phyloP scores from a whole-genome alignment of 2,888 invertebrate genomes.

The Mythimna impura region DNA sequence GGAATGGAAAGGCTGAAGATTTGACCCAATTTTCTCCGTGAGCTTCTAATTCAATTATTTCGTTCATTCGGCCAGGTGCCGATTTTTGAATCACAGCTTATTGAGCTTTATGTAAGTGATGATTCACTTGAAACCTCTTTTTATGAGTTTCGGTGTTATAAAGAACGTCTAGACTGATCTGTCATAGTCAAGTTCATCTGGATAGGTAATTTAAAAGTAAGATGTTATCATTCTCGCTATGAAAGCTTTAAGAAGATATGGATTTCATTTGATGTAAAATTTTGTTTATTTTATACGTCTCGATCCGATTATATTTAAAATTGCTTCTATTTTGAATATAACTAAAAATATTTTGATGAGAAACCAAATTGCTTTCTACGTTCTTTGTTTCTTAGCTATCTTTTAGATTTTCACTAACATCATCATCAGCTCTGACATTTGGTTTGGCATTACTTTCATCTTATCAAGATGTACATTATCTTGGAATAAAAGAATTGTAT shows the following conservation, averaged over 20 bases:
- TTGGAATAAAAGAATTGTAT: slow-evolving; percentile 31
- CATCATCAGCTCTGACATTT: slow-evolving; percentile 14
- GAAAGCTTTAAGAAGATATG: slow-evolving; percentile 28
- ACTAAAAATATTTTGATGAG: slow-evolving; percentile 1
- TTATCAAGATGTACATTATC: slow-evolving; percentile 24
- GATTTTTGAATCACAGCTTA: slow-evolving; percentile 48
- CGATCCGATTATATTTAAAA: background rate
- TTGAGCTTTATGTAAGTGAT: slow-evolving; percentile 22
- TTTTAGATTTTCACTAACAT: background rate
- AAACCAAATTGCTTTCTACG: slow-evolving; percentile 29
- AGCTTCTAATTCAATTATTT: slow-evolving; percentile 80
- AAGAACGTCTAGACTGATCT: slow-evolving; percentile 17
- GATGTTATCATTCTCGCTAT: slow-evolving; percentile 25
- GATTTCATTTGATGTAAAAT: slow-evolving; percentile 13
- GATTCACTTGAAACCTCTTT: slow-evolving; percentile 33
- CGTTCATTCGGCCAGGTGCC: slow-evolving; percentile 66
- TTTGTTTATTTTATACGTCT: background rate
- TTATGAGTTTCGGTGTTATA: slow-evolving; percentile 9
- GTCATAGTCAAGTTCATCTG: slow-evolving; percentile 16
- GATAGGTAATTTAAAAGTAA: slow-evolving; percentile 41
- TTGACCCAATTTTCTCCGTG: slow-evolving; percentile 70
- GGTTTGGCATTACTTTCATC: slow-evolving; percentile 31
- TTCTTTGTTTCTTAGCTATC: slow-evolving; percentile 9
- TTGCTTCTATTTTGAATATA: slow-evolving; percentile 19
- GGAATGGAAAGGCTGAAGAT: slow-evolving; percentile 73